phyloP scores from a whole-genome alignment of 1,140 invertebrate species.

The Lethrus apterus region DNA sequence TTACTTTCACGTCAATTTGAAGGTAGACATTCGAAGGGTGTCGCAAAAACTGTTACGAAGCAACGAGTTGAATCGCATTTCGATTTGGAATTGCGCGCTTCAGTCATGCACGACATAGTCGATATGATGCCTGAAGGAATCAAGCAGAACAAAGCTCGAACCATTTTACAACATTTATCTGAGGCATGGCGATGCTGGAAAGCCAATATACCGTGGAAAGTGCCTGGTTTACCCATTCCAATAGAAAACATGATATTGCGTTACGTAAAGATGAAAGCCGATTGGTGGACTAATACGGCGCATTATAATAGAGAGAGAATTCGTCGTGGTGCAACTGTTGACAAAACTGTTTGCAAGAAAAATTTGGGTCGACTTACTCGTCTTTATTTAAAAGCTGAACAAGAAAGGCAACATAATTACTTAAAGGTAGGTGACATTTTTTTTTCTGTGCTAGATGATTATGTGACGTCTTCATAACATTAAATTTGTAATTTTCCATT shows the following conservation, averaged over 20 bases:
- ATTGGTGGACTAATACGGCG: slow-evolving; percentile 99
- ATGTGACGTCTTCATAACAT: neutral
- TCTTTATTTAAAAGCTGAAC: slow-evolving; percentile 96
- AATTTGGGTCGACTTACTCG: slow-evolving; percentile 95
- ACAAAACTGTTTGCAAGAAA: slow-evolving; percentile 99
- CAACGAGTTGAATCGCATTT: slow-evolving; percentile 99
- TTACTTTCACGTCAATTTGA: slow-evolving; percentile 97
- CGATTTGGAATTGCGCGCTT: slow-evolving; percentile 94
- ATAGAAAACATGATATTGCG: slow-evolving; percentile 99
- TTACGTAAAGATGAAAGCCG: slow-evolving; percentile 99
- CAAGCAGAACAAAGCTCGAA: slow-evolving; percentile 98
- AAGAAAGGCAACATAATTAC: slow-evolving; percentile 99
- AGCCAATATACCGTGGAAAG: slow-evolving; percentile 99
- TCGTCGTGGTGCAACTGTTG: slow-evolving; percentile 86
- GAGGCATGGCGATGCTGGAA: slow-evolving; percentile 99
- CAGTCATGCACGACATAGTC: slow-evolving; percentile 99
- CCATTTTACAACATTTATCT: slow-evolving; percentile 96
- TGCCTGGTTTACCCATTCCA: slow-evolving; percentile 95
- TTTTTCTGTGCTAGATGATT: no score
- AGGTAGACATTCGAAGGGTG: slow-evolving; percentile 96
- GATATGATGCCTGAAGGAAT: slow-evolving; percentile 99
- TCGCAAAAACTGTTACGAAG: slow-evolving; percentile 99
- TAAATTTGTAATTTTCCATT: slow-evolving; percentile 4
- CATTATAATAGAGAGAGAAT: slow-evolving; percentile 99
- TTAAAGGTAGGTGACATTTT: slow-evolving; percentile 66